phyloP scores from a whole-genome alignment of 1,140 invertebrate genomes.

The Cotesia chilonis region DNA sequence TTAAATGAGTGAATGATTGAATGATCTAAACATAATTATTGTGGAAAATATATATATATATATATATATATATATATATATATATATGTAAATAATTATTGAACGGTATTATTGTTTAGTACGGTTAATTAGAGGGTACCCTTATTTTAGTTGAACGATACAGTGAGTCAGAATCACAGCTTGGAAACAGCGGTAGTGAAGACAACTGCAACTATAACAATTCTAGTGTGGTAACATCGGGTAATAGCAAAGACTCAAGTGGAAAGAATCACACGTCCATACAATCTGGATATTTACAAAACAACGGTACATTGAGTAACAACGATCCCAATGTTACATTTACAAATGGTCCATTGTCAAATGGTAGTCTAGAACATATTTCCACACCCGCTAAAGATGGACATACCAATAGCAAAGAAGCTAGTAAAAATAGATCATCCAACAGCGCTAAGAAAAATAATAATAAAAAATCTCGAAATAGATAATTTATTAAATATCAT shows the following conservation, averaged over 20 bases:
- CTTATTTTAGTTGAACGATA: slow-evolving; percentile 78
- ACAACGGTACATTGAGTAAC: slow-evolving; percentile 70
- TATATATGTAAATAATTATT: too few species aligned
- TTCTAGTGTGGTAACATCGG: slow-evolving; percentile 76
- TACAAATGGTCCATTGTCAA: slow-evolving; percentile 67
- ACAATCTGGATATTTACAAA: slow-evolving; percentile 69
- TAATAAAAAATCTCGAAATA: slow-evolving; percentile 76
- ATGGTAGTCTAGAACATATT: slow-evolving; percentile 65
- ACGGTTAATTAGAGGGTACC: slow-evolving; percentile 41
- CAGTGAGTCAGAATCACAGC: slow-evolving; percentile 90
- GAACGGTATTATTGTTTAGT: neutral
- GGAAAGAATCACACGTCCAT: slow-evolving; percentile 74
- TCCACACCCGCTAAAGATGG: slow-evolving; percentile 64
- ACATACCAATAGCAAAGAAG: slow-evolving; percentile 70
- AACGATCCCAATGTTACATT: slow-evolving; percentile 73
- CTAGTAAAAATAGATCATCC: slow-evolving; percentile 70
- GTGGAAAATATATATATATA: too few species aligned
- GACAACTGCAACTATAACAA: slow-evolving; percentile 69
- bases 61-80: too few species aligned
- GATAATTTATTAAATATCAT: slow-evolving; percentile 60
- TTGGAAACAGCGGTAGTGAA: slow-evolving; percentile 74
- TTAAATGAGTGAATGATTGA: too few species aligned
- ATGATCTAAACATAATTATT: too few species aligned
- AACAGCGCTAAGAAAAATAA: slow-evolving; percentile 73
- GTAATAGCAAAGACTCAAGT: slow-evolving; percentile 72